A percentile compares a stretch with the other conserved stretches of the same genome.
phyloP scores from a whole-genome alignment of 2,113 vertebrate species.

The Elanus axillaris region DNA sequence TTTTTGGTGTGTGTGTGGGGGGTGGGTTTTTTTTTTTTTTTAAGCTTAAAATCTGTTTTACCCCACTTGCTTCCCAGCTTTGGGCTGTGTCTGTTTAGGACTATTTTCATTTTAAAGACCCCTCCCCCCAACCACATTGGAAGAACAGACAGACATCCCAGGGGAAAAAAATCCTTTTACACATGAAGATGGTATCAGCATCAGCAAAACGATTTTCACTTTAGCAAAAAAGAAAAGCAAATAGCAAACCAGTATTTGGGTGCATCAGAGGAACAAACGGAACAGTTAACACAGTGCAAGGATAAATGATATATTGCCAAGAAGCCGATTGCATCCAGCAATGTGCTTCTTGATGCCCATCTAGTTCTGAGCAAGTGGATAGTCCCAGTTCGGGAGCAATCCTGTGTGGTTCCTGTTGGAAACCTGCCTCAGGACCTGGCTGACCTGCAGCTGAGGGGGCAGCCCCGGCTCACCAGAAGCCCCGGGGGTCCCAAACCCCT shows the following conservation, averaged over 20 bases:
- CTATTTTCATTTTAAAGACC: not conserved
- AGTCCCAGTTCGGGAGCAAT: not conserved
- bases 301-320: rapidly evolving
- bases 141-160: not conserved
- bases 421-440: rapidly evolving
- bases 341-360: not conserved
- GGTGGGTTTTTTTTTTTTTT: not conserved
- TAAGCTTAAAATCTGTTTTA: not conserved
- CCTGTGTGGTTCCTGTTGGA: rapidly evolving
- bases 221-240: not conserved
- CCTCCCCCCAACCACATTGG: not conserved
- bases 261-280: not conserved
- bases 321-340: not conserved
- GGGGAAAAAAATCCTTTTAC: not conserved
- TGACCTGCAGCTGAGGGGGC: rapidly evolving
- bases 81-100: not conserved
- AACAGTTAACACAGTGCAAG: not conserved
- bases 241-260: not conserved
- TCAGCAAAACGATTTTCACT: not conserved
- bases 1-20: no score
- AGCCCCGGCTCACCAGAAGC: not conserved
- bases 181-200: not conserved
- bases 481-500: not conserved
- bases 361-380: rapidly evolving
- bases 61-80: not conserved